A percentile compares a stretch with the other conserved stretches of the same genome.
phyloP scores from a whole-genome alignment of 2,888 invertebrate genomes.

The Leucozona laternaria region DNA sequence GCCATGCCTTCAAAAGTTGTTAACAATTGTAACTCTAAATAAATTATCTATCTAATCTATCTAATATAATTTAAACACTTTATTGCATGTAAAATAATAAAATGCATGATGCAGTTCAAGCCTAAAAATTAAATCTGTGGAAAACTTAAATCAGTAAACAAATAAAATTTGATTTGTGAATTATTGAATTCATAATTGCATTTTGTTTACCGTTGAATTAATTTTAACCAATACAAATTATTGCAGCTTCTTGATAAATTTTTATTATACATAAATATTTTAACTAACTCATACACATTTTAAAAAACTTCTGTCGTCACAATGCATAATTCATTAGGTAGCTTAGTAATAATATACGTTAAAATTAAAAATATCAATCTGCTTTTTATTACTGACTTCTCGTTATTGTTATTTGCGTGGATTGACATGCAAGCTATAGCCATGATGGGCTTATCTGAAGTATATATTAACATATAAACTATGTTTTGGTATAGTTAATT shows the following conservation, averaged over 20 bases:
- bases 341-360: not conserved
- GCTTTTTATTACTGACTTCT: not conserved
- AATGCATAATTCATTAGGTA: constrained; percentile 8
- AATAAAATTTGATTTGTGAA: too few species aligned
- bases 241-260: not conserved
- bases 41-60: too few species aligned
- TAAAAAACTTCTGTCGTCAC: constrained; percentile 1
- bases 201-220: not conserved
- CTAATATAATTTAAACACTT: too few species aligned
- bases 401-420: not conserved
- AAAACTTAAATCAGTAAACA: too few species aligned
- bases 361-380: not conserved
- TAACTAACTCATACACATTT: not conserved
- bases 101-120: too few species aligned
- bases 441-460: not conserved
- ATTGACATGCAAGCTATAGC: not conserved
- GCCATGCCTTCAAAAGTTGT: too few species aligned
- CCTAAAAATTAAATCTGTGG: too few species aligned
- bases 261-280: not conserved
- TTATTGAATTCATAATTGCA: too few species aligned
- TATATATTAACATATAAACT: not conserved
- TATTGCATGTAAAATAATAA: too few species aligned
- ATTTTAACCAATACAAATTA: not conserved
- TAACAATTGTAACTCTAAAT: too few species aligned
- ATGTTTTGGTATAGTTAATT: not conserved